Percentiles rank a stretch among this genome's conserved stretches.
phyloP scores from a whole-genome alignment of 2,888 invertebrate genomes.

The Xylophagus ater region DNA sequence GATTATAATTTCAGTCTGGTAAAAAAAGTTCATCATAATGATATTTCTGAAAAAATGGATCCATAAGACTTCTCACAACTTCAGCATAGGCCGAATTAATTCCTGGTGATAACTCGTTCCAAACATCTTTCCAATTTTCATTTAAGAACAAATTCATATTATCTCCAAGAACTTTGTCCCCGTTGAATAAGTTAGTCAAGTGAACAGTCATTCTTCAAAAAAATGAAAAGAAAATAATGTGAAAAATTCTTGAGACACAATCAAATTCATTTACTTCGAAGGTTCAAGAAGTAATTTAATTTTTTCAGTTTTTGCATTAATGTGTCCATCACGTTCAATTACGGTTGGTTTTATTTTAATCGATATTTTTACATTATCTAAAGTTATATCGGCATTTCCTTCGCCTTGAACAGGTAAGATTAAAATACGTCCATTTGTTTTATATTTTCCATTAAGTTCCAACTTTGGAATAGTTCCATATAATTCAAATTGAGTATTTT shows the following conservation, averaged over 20 bases:
- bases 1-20: neutral
- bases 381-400: constrained; percentile 24
- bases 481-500: constrained; percentile 20
- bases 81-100: constrained; percentile 15
- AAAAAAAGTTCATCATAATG: constrained; percentile 31
- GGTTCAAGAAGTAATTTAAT: constrained; percentile 11
- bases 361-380: constrained; percentile 20
- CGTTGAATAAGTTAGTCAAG: constrained; percentile 47
- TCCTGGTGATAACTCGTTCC: constrained; percentile 25
- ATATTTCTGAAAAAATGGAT: constrained; percentile 33
- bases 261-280: no score
- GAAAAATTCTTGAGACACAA: no score
- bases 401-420: constrained; percentile 32
- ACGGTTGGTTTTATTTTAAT: constrained; percentile 17
- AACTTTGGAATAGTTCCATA: constrained; percentile 19
- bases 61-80: constrained; percentile 29
- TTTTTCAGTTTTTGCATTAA: constrained; percentile 12
- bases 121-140: constrained; percentile 40
- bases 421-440: constrained; percentile 30
- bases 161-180: constrained; percentile 37
- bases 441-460: constrained; percentile 26
- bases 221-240: no score
- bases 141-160: constrained; percentile 38
- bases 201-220: constrained; percentile 10
- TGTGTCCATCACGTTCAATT: constrained; percentile 12